Evolutionary conservation across 2,113 vertebrate genomes (phyloP).

Genomic region (Mugil cephalus): DNA sequence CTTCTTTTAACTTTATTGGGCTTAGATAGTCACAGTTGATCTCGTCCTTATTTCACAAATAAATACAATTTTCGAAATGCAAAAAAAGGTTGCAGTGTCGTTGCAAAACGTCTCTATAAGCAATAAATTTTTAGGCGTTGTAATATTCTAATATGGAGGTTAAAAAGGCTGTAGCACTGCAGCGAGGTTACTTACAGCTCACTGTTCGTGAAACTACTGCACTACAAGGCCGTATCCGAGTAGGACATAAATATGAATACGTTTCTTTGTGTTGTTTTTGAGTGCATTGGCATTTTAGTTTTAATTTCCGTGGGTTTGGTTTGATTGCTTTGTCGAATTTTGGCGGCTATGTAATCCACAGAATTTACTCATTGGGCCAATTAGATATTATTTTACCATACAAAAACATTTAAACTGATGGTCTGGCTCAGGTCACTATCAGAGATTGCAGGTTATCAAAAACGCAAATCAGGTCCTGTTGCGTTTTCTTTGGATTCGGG

Average conservation of each 20-base stretch:
- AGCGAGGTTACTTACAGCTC: constrained; percentile 41
- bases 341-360: constrained; percentile 8
- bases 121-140: neutral
- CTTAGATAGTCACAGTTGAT: constrained; percentile 24
- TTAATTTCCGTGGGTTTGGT: constrained; percentile 16
- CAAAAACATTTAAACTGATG: constrained; percentile 32
- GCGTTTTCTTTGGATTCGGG: constrained; percentile 34
- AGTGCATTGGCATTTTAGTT: constrained; percentile 41
- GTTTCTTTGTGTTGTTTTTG: constrained; percentile 37
- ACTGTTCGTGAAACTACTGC: constrained; percentile 52
- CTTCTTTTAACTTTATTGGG: neutral
- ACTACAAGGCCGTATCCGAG: constrained; percentile 43
- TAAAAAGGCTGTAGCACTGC: constrained; percentile 7
- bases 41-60: constrained; percentile 15
- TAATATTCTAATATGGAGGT: constrained; percentile 13
- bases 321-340: constrained; percentile 19
- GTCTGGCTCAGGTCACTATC: constrained; percentile 44
- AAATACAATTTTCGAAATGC: constrained; percentile 4
- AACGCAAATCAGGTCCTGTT: constrained; percentile 54
- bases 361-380: constrained; percentile 10
- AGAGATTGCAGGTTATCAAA: constrained; percentile 54
- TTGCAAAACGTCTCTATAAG: neutral
- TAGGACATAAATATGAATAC: constrained; percentile 40
- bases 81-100: neutral
- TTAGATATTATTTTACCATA: constrained; percentile 63